Percentiles rank a stretch among this genome's conserved stretches.
Conservation (phyloP, 2,797 vertebrate species). For the Erithacus rubecula region DNA sequence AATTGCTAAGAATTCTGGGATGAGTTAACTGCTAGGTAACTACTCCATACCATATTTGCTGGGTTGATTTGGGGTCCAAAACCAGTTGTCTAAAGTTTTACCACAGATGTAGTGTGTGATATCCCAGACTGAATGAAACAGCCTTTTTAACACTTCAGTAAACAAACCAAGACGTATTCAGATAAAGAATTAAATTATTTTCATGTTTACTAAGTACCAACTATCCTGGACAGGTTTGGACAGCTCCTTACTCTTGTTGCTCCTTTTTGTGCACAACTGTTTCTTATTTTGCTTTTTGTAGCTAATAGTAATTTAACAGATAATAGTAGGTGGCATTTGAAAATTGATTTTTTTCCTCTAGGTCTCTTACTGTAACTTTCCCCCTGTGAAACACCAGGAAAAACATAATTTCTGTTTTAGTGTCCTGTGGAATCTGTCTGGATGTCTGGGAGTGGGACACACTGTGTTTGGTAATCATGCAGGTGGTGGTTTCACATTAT, state of each 20-base stretch:
- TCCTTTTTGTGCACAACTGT: not conserved
- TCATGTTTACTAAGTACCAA: not conserved
- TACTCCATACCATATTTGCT: rapidly evolving
- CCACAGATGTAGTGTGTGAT: too few species aligned
- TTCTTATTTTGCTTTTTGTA: not conserved
- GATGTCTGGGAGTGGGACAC: not conserved
- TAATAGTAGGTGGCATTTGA: not conserved
- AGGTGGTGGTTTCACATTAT: not conserved
- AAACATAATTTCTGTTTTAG: not conserved
- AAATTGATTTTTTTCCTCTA: not conserved
- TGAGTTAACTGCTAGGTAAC: not conserved
- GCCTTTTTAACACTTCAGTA: not conserved
- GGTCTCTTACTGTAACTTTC: not conserved
- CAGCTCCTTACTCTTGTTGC: not conserved
- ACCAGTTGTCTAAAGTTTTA: not conserved
- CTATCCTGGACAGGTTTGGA: not conserved
- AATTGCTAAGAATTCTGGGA: not conserved
- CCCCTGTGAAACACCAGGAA: not conserved
- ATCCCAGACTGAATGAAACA: not conserved
- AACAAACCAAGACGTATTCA: not conserved
- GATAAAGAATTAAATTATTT: not conserved
- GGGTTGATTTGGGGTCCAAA: not conserved
- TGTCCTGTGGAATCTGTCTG: not conserved
- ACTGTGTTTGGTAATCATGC: not conserved
- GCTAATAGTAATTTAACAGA: not conserved